Conservation (phyloP, 2,113 vertebrate species). For the Tragelaphus buxtoni region DNA sequence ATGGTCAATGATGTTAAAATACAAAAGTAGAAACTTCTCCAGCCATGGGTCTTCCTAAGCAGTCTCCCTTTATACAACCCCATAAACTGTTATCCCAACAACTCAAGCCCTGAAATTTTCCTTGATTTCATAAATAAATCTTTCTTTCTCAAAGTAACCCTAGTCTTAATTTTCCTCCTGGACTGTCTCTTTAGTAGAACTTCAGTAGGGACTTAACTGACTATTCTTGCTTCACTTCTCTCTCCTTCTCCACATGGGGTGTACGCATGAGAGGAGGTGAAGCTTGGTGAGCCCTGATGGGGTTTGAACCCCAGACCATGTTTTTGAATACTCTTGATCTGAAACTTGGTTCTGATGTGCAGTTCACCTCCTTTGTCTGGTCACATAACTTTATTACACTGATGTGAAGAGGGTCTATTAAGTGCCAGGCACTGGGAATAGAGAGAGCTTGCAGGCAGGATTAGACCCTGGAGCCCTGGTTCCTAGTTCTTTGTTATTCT, state of each 20-base stretch:
- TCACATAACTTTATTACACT: not conserved
- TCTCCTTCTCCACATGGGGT: not conserved
- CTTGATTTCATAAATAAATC: not conserved
- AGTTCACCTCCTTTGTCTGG: not conserved
- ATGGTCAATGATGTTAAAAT: not conserved
- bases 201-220: not conserved
- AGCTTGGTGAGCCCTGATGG: not conserved
- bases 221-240: not conserved
- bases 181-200: not conserved
- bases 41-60: not conserved
- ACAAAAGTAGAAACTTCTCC: not conserved
- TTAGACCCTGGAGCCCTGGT: not conserved
- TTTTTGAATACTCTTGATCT: not conserved
- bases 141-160: not conserved
- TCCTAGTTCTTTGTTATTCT: not conserved
- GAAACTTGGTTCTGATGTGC: not conserved
- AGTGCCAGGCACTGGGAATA: not conserved
- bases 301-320: not conserved
- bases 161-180: not conserved
- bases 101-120: not conserved
- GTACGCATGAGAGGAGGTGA: not conserved
- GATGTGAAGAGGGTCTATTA: not conserved
- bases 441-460: not conserved
- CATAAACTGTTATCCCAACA: not conserved
- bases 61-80: not conserved